These are phyloP conservation scores for Dasyurus viverrinus DNA, from an alignment of 2,113 vertebrate genomes.

Conservation along the genomic window DNA sequence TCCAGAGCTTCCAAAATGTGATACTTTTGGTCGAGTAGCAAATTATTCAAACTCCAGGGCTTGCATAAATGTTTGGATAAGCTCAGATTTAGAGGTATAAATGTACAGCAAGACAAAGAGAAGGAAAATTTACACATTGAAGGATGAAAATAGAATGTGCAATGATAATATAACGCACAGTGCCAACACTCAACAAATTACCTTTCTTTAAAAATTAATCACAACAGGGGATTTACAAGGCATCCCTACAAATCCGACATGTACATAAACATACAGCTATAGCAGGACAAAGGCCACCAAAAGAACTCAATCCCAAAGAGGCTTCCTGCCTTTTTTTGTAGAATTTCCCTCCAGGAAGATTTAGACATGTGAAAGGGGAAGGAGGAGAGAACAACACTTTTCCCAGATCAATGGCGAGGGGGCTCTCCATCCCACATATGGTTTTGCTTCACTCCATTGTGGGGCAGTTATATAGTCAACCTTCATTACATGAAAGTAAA, in stretches of 20 bases:
- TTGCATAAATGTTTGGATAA: background rate
- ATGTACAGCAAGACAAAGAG: background rate
- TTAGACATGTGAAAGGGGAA: background rate
- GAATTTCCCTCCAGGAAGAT: slow-evolving; percentile 11
- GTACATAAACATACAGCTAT: background rate
- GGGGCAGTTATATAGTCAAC: slow-evolving; percentile 34
- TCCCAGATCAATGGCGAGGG: slow-evolving; percentile 45
- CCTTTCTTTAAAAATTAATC: background rate
- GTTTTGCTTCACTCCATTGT: slow-evolving; percentile 51
- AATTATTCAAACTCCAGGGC: background rate
- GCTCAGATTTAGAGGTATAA: slow-evolving; percentile 23
- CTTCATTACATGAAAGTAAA: slow-evolving; percentile 49
- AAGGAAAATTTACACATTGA: background rate
- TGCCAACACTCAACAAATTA: background rate
- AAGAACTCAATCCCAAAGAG: background rate
- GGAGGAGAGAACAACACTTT: slow-evolving; percentile 36
- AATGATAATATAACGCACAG: background rate
- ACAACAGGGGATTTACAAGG: background rate
- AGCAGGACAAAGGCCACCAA: background rate
- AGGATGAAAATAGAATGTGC: slow-evolving; percentile 13
- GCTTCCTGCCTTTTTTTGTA: background rate
- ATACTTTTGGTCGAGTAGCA: background rate
- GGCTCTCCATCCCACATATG: slow-evolving; percentile 54
- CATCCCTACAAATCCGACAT: background rate
- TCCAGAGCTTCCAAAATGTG: background rate